Base-by-base conservation (phyloP, 2,113 vertebrate genomes). In the Boleophthalmus pectinirostris region DNA sequence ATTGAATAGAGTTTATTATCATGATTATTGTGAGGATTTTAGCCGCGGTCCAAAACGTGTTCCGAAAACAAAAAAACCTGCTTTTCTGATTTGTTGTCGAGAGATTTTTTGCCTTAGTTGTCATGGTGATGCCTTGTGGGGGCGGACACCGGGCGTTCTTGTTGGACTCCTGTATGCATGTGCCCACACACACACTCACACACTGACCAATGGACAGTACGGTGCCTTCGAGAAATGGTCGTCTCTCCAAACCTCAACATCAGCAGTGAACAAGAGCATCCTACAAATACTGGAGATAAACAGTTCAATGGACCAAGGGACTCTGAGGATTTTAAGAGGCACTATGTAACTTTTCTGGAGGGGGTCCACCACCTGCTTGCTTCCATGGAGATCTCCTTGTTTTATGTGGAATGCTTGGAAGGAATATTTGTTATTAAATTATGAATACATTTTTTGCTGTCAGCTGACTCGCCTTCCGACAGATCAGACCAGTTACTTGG, bases 1-100 rank as follows among this genome's bases (percentile, higher is more conserved):
- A 94, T 94, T 94, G 90, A 93, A 93, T 89, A 94, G 92, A 92
- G 91, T 90, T 90, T 89, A 91, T 89, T 90, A 90, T 88, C 88
- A 82, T 91, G 87, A 87, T 89, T 88, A 89, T 88, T 89, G 88
- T 88, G 84, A 70, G 77, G 81, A 83, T 85, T 91, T 83, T 73
- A 86, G 82, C 56, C 72, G 70, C 73, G 75, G 77, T 80, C 69
- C 70, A 80, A 6, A 33, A 73, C 73, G 80, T 70, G 54, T 12
- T 70, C 20, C 10, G 25, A 72, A 23, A n/a, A 25, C 66, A 78
- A 51, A 54, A 73, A 57, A 72, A 60, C 80, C 46, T 63, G 69
- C 79, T 78, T 79, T 73, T 82, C 68, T 75, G 75, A 89, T 91
- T 91, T 85, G 82, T 86, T 83, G 85, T 88, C 45, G 79, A 81